Percentiles rank a stretch among this genome's conserved stretches.
Evolutionary conservation across 2,113 vertebrate species (phyloP).

Genomic region (Poeciliopsis turrubarensis): DNA sequence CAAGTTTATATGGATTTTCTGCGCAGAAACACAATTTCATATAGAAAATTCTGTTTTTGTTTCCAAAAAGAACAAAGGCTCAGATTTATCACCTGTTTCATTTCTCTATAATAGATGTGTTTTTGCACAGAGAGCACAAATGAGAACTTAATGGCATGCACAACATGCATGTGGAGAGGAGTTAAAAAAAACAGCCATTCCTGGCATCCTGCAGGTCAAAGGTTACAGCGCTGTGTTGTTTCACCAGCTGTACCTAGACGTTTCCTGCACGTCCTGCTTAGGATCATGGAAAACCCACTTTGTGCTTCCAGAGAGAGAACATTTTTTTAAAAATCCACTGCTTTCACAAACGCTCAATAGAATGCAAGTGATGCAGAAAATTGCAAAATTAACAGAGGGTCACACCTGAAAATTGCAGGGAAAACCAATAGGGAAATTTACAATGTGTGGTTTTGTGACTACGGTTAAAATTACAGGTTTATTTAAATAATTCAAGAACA

Average conservation of each 20-base stretch:
- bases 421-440: slow-evolving; percentile 45
- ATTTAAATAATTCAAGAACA: too few relatives aligned
- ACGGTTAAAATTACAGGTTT: neutral
- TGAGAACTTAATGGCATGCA: neutral
- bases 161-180: slow-evolving; percentile 14
- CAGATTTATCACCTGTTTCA: neutral
- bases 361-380: slow-evolving; percentile 60
- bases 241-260: slow-evolving; percentile 53
- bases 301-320: slow-evolving; percentile 17
- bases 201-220: slow-evolving; percentile 36
- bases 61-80: slow-evolving; percentile 1
- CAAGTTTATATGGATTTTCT: neutral
- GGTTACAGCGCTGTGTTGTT: slow-evolving; percentile 34
- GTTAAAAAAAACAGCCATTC: slow-evolving; percentile 27
- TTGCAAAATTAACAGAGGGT: slow-evolving; percentile 45
- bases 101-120: slow-evolving; percentile 18
- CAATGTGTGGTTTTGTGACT: neutral
- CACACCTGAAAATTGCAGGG: slow-evolving; percentile 57
- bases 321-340: slow-evolving; percentile 37
- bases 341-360: slow-evolving; percentile 53
- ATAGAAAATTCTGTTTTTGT: neutral
- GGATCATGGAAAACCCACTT: slow-evolving; percentile 51
- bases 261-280: slow-evolving; percentile 64
- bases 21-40: neutral
- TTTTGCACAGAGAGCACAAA: slow-evolving; percentile 23